These are phyloP conservation scores for Jacana jacana DNA, from an alignment of 2,113 vertebrate genomes.

Conservation along the genomic window DNA sequence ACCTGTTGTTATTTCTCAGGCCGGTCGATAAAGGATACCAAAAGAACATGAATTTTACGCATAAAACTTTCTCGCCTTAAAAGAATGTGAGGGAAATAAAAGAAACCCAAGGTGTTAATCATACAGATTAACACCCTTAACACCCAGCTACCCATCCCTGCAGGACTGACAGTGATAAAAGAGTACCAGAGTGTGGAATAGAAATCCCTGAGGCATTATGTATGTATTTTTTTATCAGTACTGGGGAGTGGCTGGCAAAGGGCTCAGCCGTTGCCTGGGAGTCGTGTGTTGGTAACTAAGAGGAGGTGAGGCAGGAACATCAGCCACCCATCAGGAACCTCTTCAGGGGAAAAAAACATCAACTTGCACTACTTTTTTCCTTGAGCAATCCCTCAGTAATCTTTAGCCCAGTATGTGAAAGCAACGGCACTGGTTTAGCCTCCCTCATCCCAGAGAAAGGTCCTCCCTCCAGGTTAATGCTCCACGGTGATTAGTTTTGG, in stretches of 20 bases:
- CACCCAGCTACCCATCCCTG: background rate
- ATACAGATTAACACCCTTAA: background rate
- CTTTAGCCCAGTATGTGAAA: background rate
- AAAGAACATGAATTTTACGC: constrained; percentile 2
- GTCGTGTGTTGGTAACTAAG: background rate
- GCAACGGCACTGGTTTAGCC: background rate
- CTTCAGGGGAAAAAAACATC: background rate
- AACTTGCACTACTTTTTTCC: background rate
- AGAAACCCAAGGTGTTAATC: background rate
- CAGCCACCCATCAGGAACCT: background rate
- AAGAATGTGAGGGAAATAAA: background rate
- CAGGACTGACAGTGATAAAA: background rate
- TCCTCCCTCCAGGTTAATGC: background rate
- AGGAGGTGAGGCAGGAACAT: background rate
- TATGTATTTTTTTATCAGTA: background rate
- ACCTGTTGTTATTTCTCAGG: background rate
- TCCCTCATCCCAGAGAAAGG: background rate
- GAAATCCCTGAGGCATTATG: background rate
- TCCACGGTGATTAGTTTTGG: constrained; percentile 1
- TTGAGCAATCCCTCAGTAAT: background rate
- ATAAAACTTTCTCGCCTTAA: background rate
- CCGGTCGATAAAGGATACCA: background rate
- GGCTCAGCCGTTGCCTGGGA: background rate
- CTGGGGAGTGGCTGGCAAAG: background rate
- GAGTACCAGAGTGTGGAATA: background rate